Base-by-base conservation (phyloP, 2,797 vertebrate species). In the Tenualosa ilisha region DNA sequence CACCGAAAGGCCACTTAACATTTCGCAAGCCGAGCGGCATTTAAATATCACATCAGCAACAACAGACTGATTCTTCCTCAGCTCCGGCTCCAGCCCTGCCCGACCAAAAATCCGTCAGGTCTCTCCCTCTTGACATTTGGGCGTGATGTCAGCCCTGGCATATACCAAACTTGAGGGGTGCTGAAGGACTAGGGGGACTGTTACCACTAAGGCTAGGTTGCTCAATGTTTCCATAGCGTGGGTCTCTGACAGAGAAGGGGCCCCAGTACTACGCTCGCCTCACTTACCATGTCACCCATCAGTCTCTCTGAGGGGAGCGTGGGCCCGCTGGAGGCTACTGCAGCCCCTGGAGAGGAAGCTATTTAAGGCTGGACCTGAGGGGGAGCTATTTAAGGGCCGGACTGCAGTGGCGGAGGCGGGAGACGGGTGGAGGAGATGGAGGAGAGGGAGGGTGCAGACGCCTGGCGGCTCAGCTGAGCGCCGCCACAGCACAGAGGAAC, bases 11-110 rank as follows among this genome's bases (percentile, higher is more conserved):
- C 65, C 3, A 13, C 65, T 31, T 68, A 68, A 68, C 63, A 68
- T 68, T 68, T 68, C 11, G 63, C 8, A 7, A 46, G 46, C 46
- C 1, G 31, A 68, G 26, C 11, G 37, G 40, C 37, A 37, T 43
- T 75, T 75, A 75, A 75, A 75, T 75, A 75, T 75, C 68, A 75
- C 37, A 20, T 75, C 68, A 75, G 68, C 12, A 17, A 75, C 68
- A 75, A 75, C 37, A 15, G 68, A 37, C 68, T 31, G 37, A 20
- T 75, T 75, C 37, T 43, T 20, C 15, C 68, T 53, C 68, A 8
- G 63, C 24, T 12, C 61, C 24, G 8, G 6, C 24, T n/a, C 65
- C 26, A 68, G 65, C 26, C 31, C 26, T 9, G 65, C 1, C 65
- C 65, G 7, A n/a, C 22, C 59, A 24, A 13, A 68, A 3, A n/a